Base-by-base conservation (phyloP, 2,113 vertebrate species). In the Oenanthe melanoleuca region DNA sequence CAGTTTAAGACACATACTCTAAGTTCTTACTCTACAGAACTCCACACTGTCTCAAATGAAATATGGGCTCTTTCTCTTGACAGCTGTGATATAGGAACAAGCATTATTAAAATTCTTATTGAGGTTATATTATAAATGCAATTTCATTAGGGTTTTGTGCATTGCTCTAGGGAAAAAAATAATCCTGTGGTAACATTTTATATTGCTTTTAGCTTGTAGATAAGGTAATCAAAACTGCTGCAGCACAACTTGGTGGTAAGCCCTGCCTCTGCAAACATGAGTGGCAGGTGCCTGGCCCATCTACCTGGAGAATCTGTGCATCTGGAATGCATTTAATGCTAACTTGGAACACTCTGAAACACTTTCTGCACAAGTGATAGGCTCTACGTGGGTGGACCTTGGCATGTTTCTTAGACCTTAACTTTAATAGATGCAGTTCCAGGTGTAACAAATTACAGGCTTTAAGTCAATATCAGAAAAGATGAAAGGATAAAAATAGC, bases 101-200 rank as follows among this genome's bases (percentile, higher is more conserved):
- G 65, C 22, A 28, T 92, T 97, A 95, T 89, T 94, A 88, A 94
- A 65, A 73, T 70, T 89, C 80, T 63, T 94, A 87, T 94, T 95
- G 93, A 93, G 61, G 66, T 93, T 92, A 33, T 75, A 80, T 80
- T 50, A 91, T 86, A 93, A 96, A 94, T 78, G 40, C 49, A 88
- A 90, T 93, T 96, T 96, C 74, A 85, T 95, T 93, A 85, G 77
- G 42, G 49, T 45, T 50, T 85, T 93, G n/a, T 59, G 57, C 82
- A 65, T 75, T 90, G 93, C 83, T 96, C 52, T 52, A 91, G 37
- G 86, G 67, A 67, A 72, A 91, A 92, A 72, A 71, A 77, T 40
- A 4, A 25, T 74, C n/a, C 40, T 26, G 38, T 81, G 61, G 50
- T 70, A 71, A 44, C 73, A 83, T 66, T 64, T 80, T 85, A 16